phyloP scores from a whole-genome alignment of 2,797 vertebrate species.

The Ibycter americanus region DNA sequence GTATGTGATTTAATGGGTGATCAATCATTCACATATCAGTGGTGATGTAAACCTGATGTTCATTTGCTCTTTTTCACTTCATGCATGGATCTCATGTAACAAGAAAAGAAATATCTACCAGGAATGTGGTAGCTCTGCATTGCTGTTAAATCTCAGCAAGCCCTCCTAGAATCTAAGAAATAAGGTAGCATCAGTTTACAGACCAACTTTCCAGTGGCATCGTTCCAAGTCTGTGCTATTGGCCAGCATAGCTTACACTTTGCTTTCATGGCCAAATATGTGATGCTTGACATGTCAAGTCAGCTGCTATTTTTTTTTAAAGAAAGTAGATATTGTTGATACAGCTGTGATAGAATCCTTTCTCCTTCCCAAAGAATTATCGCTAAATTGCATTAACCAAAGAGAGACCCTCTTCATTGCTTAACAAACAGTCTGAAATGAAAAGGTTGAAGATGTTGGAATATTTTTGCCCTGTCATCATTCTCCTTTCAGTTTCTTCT shows the following conservation, averaged over 20 bases:
- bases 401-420: constrained; percentile 18
- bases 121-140: constrained; percentile 47
- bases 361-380: constrained; percentile 54
- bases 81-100: constrained; percentile 46
- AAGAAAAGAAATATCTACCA: constrained; percentile 51
- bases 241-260: constrained; percentile 52
- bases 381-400: constrained; percentile 53
- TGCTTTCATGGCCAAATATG: constrained; percentile 67
- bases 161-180: constrained; percentile 43
- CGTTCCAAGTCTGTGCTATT: constrained; percentile 44
- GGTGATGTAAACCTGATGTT: constrained; percentile 67
- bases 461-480: neutral
- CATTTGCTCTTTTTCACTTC: constrained; percentile 56
- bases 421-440: neutral
- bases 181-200: constrained; percentile 62
- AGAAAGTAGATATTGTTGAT: constrained; percentile 69
- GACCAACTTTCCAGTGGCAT: constrained; percentile 38
- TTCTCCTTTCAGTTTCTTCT: neutral
- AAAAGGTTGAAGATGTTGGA: neutral
- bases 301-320: constrained; percentile 63
- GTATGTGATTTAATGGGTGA: constrained; percentile 64
- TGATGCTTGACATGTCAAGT: constrained; percentile 73
- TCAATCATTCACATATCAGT: constrained; percentile 69
- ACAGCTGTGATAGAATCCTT: constrained; percentile 72
- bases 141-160: constrained; percentile 55